Percentiles rank a stretch among this genome's conserved stretches.
phyloP scores from a whole-genome alignment of 2,113 vertebrate species.

The Tonatia bakeri region DNA sequence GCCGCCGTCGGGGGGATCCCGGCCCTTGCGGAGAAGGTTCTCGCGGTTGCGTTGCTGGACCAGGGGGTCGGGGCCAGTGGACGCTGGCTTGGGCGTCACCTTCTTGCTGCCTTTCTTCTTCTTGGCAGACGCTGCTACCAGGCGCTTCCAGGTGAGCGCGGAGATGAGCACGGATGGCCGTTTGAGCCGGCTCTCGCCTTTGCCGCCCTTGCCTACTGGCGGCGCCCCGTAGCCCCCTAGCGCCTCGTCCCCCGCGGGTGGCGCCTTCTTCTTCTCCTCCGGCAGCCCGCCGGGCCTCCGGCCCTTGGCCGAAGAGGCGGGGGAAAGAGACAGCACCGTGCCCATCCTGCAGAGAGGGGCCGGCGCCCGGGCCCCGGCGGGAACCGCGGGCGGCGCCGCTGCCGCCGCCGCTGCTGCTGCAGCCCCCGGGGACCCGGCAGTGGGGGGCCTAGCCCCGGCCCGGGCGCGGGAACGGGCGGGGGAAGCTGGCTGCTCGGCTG shows the following conservation, averaged over 20 bases:
- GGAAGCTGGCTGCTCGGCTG: slow-evolving; percentile 18
- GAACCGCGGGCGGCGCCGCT: slow-evolving; percentile 32
- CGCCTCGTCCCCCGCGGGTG: slow-evolving; percentile 76
- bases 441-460: slow-evolving; percentile 50
- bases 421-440: slow-evolving; percentile 32
- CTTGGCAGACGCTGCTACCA: slow-evolving; percentile 90
- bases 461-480: slow-evolving; percentile 45
- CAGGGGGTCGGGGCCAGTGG: slow-evolving; percentile 77
- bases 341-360: slow-evolving; percentile 86
- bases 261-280: slow-evolving; percentile 75
- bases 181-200: slow-evolving; percentile 91
- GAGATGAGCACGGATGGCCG: slow-evolving; percentile 90
- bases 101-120: slow-evolving; percentile 92
- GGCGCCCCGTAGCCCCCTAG: slow-evolving; percentile 76
- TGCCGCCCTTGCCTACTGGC: slow-evolving; percentile 78
- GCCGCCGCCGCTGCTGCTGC: slow-evolving; percentile 20
- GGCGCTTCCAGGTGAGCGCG: slow-evolving; percentile 91
- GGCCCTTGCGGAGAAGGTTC: slow-evolving; percentile 80
- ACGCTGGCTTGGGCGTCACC: slow-evolving; percentile 87
- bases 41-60: slow-evolving; percentile 86
- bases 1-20: slow-evolving; percentile 70
- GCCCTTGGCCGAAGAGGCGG: slow-evolving; percentile 80
- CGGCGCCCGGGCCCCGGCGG: slow-evolving; percentile 73
- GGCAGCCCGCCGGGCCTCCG: slow-evolving; percentile 73
- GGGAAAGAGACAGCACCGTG: slow-evolving; percentile 92